These are phyloP conservation scores for Trogon surrucura DNA, from an alignment of 2,113 vertebrate genomes.

Conservation along the genomic window DNA sequence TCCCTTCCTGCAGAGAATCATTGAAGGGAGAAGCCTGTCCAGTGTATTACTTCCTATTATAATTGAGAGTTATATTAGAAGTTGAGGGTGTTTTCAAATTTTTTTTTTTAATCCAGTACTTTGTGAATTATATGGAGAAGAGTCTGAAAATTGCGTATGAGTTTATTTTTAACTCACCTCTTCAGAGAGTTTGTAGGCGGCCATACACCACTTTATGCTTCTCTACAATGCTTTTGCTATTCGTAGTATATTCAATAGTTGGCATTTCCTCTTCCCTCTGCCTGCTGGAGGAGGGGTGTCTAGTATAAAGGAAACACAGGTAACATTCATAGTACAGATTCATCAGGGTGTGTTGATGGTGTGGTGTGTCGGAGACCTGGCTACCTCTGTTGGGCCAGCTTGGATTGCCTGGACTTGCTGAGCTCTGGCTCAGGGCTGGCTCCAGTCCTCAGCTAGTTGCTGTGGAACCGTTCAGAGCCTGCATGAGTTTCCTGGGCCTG, in stretches of 20 bases:
- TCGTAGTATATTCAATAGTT: not conserved
- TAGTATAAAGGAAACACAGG: not conserved
- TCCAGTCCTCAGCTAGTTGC: not conserved
- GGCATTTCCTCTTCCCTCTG: not conserved
- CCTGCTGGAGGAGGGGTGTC: not conserved
- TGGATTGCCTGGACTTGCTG: not conserved
- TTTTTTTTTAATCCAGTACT: not conserved
- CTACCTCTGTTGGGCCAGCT: not conserved
- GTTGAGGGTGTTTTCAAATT: not conserved
- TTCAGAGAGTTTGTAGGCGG: not conserved
- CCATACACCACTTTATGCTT: not conserved
- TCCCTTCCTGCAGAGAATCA: not conserved
- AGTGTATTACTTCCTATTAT: not conserved
- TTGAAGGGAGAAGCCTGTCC: not conserved
- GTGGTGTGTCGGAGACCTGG: not conserved
- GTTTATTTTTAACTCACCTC: not conserved
- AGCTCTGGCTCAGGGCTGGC: not conserved
- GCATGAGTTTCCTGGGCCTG: not conserved
- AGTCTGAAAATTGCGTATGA: not conserved
- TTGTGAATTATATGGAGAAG: not conserved
- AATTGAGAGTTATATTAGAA: not conserved
- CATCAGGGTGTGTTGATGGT: not conserved
- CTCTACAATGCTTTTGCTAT: not conserved
- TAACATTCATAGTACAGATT: not conserved
- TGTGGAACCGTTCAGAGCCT: not conserved